Conservation (phyloP, 2,888 invertebrate genomes). For the Metacarcinus magister region DNA sequence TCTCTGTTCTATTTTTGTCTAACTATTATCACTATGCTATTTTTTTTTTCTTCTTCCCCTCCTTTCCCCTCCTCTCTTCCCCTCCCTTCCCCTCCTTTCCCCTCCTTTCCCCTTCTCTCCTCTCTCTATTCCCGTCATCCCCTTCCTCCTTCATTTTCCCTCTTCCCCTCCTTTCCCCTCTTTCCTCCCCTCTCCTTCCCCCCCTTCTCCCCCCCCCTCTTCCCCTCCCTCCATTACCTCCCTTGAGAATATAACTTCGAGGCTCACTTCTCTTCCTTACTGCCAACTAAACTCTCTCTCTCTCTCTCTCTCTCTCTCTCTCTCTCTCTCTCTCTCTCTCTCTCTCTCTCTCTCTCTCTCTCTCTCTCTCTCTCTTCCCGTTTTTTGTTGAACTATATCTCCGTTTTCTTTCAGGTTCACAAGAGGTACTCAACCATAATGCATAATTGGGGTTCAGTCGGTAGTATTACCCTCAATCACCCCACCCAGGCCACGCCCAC, state of each 20-base stretch:
- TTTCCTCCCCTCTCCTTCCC: background rate
- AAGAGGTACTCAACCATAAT: background rate
- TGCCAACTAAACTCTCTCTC: background rate
- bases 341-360: slow-evolving; percentile 60
- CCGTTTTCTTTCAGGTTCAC: background rate
- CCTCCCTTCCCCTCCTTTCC: background rate
- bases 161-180: background rate
- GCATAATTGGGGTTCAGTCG: slow-evolving; percentile 67
- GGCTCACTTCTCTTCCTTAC: background rate
- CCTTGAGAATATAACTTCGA: background rate
- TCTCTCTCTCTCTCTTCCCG: background rate
- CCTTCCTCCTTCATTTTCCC: background rate
- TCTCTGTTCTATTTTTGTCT: background rate
- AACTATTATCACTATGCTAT: background rate
- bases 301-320: too few relatives aligned
- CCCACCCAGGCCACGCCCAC: slow-evolving; percentile 21
- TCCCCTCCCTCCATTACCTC: background rate
- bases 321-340: slow-evolving; percentile 50
- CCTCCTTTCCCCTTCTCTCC: background rate
- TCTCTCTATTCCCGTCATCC: background rate
- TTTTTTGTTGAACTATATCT: background rate
- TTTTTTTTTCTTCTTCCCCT: background rate
- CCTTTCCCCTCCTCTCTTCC: too few relatives aligned
- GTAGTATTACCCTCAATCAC: slow-evolving; percentile 71
- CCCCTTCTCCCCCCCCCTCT: too few relatives aligned